These are phyloP conservation scores for Stigmatopora argus DNA, from an alignment of 2,113 vertebrate species.

Conservation along the genomic window DNA sequence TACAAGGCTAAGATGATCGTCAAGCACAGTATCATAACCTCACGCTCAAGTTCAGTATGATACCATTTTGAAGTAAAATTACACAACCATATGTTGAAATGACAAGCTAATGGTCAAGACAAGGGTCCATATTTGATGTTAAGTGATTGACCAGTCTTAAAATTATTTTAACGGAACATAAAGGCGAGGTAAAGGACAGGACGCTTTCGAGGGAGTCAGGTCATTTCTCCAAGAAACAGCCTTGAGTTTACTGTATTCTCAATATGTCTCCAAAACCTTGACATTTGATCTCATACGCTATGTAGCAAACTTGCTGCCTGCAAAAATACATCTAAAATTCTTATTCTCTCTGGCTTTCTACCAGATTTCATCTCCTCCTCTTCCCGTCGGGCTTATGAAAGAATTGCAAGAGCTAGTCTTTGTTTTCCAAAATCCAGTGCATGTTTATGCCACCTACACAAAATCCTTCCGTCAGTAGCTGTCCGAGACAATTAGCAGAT, in stretches of 20 bases:
- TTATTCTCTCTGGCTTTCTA: not conserved
- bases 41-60: conserved; percentile 4
- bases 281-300: not conserved
- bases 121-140: not conserved
- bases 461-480: not conserved
- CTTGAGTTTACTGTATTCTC: not conserved
- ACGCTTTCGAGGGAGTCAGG: conserved; percentile 14
- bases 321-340: not conserved
- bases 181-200: conserved; percentile 13
- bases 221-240: not conserved
- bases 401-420: not conserved
- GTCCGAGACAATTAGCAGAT: not conserved
- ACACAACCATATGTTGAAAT: conserved; percentile 31
- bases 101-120: conserved; percentile 21
- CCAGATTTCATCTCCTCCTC: not conserved
- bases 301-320: not conserved
- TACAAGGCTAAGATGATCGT: conserved; percentile 16
- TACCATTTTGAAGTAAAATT: conserved; percentile 5
- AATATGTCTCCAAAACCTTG: not conserved
- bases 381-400: not conserved
- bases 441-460: not conserved
- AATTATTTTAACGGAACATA: not conserved
- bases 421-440: not conserved
- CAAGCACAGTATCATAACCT: conserved; percentile 32
- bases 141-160: not conserved